Evolutionary conservation across 2,797 vertebrate genomes (phyloP).

Genomic region (Forpus xanthops): DNA sequence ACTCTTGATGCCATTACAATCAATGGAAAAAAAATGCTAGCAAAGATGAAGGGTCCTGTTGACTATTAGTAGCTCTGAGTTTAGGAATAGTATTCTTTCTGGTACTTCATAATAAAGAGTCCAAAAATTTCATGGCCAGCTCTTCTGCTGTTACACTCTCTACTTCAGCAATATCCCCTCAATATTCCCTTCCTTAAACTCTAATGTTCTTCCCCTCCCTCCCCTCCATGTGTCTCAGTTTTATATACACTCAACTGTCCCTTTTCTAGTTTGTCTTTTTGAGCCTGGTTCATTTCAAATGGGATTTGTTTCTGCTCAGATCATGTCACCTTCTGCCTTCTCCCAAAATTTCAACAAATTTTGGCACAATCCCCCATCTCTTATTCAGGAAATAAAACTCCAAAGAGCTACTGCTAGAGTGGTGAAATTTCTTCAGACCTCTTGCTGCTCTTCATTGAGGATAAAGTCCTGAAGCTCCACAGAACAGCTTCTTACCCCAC

Average conservation of each 20-base stretch:
- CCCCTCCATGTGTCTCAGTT: not conserved
- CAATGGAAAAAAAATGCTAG: not conserved
- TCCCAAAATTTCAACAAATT: not conserved
- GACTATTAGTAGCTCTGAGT: not conserved
- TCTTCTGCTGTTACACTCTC: not conserved
- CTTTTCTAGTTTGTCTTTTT: not conserved
- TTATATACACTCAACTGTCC: not conserved
- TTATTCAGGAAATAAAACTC: not conserved
- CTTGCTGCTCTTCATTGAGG: not conserved
- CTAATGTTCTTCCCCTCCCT: rapidly evolving
- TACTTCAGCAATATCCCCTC: not conserved
- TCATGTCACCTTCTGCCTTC: not conserved
- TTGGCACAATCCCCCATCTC: not conserved
- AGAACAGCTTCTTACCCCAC: not conserved
- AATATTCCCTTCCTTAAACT: not conserved
- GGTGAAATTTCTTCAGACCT: not conserved
- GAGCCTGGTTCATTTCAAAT: not conserved
- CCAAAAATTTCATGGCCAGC: not conserved
- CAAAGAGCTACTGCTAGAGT: not conserved
- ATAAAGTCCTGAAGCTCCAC: not conserved
- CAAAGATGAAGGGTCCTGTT: not conserved
- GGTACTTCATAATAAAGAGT: not conserved
- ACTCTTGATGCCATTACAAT: not conserved
- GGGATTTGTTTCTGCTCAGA: not conserved
- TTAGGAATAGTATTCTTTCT: not conserved